Conservation (phyloP, 2,113 vertebrate species). For the Rhombomys opimus region DNA sequence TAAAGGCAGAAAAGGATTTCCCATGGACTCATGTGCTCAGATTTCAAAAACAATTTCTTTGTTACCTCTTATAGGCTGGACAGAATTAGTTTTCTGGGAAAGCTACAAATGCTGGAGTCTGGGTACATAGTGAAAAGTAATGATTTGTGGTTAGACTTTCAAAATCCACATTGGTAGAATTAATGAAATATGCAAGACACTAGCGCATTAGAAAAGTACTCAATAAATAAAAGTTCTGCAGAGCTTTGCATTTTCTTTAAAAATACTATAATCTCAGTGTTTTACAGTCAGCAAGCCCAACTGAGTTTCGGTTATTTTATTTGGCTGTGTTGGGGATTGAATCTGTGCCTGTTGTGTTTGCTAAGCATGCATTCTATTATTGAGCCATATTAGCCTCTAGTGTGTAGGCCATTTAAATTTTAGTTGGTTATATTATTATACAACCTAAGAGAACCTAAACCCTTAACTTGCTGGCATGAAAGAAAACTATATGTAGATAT, state of each 20-base stretch:
- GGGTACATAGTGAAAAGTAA: not conserved
- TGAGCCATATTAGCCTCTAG: not conserved
- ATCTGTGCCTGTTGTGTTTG: not conserved
- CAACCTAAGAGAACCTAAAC: not conserved
- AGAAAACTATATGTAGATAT: not conserved
- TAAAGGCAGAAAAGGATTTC: conserved; percentile 42
- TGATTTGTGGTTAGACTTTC: not conserved
- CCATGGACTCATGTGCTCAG: not conserved
- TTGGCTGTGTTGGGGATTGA: not conserved
- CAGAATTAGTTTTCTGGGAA: conserved; percentile 54
- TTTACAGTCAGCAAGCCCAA: not conserved
- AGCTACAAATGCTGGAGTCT: not conserved
- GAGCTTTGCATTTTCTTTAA: not conserved
- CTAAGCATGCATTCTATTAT: not conserved
- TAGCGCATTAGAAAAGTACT: not conserved
- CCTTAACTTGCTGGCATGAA: conserved; percentile 12
- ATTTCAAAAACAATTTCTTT: conserved; percentile 61
- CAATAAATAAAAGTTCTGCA: not conserved
- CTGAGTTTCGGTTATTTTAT: not conserved
- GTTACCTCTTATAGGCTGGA: conserved; percentile 4
- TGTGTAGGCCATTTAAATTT: conserved; percentile 7
- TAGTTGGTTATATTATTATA: not conserved
- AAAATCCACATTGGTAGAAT: not conserved
- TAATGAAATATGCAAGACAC: not conserved
- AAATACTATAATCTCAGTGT: not conserved